Percentiles rank a stretch among this genome's conserved stretches.
Evolutionary conservation across 2,113 vertebrate genomes (phyloP).

Genomic region (Gadus chalcogrammus): DNA sequence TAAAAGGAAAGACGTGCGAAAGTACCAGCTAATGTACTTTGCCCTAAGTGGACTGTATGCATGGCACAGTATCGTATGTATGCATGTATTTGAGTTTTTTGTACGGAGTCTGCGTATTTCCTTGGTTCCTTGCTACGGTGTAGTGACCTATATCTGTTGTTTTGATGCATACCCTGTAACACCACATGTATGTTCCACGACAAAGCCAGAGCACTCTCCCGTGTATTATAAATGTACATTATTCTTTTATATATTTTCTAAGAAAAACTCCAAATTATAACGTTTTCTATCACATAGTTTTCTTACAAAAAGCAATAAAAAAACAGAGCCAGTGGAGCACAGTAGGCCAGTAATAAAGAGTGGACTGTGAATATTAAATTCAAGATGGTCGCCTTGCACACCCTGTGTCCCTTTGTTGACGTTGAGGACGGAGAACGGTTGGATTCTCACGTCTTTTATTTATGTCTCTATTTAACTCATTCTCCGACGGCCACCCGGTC

Average conservation of each 20-base stretch:
- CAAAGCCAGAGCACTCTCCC: conserved; percentile 60
- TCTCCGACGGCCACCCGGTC: conserved; percentile 21
- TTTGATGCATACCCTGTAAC: conserved; percentile 67
- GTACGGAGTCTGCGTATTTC: conserved; percentile 53
- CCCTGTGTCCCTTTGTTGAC: conserved; percentile 39
- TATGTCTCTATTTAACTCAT: conserved; percentile 27
- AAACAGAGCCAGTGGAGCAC: conserved; percentile 56
- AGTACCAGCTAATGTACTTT: conserved; percentile 63
- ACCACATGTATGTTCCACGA: conserved; percentile 59
- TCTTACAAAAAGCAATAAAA: conserved; percentile 63
- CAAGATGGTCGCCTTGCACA: conserved; percentile 61
- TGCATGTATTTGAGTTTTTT: conserved; percentile 70
- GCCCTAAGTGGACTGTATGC: conserved; percentile 70
- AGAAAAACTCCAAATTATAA: conserved; percentile 53
- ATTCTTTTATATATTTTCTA: conserved; percentile 75
- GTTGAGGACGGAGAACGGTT: conserved; percentile 42
- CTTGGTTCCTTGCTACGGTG: conserved; percentile 45
- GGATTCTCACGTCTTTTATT: conserved; percentile 23
- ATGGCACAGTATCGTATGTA: conserved; percentile 75
- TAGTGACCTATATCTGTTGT: conserved; percentile 54
- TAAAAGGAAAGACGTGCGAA: conserved; percentile 62
- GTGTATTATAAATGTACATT: conserved; percentile 74
- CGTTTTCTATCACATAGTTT: conserved; percentile 66
- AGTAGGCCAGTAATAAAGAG: conserved; percentile 73
- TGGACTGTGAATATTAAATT: conserved; percentile 66